Evolutionary conservation across 35 echinoderm and acorn worm species (phyloP), one percentile per base, ranked within the genome.

Genomic region (Patiria miniata): DNA sequence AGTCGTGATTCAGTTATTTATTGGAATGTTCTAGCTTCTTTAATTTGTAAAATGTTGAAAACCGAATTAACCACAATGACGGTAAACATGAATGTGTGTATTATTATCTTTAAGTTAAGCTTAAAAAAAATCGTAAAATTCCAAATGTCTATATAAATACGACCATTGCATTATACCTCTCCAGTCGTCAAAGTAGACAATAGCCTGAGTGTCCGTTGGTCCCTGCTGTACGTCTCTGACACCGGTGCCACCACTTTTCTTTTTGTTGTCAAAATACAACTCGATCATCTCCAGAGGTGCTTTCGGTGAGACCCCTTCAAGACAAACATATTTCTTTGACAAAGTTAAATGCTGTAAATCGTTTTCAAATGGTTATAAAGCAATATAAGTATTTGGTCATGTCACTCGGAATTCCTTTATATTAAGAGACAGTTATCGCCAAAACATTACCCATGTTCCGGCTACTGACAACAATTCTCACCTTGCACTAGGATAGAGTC

Each of bases 231-330:
- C 56, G 0, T 89, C 87, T 28, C 60, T 37, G 7, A 89, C 79
- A 47, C 19, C 5, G n/a, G 59, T 59, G 18, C 87, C 87, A 34
- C 87, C 87, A 89, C 87, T 89, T 82, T 80, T 81, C 19, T 47
- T 39, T 29, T 50, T 37, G 68, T 83, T 89, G 42, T 83, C 87
- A 76, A 89, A 89, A 39, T 89, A 89, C 57, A 89, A 47, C 55
- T 50, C 61, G 1, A 89, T 39, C 28, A 38, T 89, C 2, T 69
- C 87, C 28, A 40, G 15, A 23, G 57, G 28, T 19, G 7, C 39
- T 36, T 8, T 32, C 37, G 40, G 42, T 54, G 39, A 16, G 19
- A 83, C 18, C 21, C 58, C 51, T 58, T 4, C 42, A 47, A 47
- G 4, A 47, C 4, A 47, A 47, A 47, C 42, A 56, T 47, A 6